Base-by-base conservation (phyloP, 2,888 invertebrate genomes). In the Drosophila engyochracea region DNA sequence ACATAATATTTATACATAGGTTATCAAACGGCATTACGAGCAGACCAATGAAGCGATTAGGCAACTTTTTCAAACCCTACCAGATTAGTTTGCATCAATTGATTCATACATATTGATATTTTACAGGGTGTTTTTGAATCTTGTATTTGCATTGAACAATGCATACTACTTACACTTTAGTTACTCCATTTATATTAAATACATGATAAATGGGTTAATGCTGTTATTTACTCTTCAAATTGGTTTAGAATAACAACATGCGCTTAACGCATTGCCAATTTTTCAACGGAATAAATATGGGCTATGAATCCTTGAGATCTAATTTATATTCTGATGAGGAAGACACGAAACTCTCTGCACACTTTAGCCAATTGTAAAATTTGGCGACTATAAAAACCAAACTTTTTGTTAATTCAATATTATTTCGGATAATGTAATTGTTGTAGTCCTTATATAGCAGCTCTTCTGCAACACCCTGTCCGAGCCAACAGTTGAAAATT, bases 1-100 rank as follows among this genome's bases (percentile, higher is more conserved):
- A 68, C 85, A 75, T 70, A 70, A 89, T 76, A 81, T 84, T 76
- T 76, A 74, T 75, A 79, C 81, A 76, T 79, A 72, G 71, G 79
- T 54, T 74, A 74, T 76, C 76, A 75, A 64, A 63, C 64, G 67
- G 62, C 59, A 60, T 22, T 59, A 51, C 22, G 25, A 64, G 14
- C 62, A 69, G 63, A 49, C 72, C 79, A 75, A 72, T 72, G 79
- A 89, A 73, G 76, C 85, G 85, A 81, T 86, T 83, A 74, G 58
- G 53, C 63, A 76, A 77, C 66, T 70, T 67, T 9, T 19, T 63
- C 33, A 39, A 60, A 37, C 68, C 47, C 65, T 53, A 65, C 22
- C 67, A 47, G 70, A 67, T 78, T 76, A 78, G 76, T 54, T 44
- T 53, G 39, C 69, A 65, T 69, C 69, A 64, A 66, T 74, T 66